Base-by-base conservation (phyloP, 2,113 vertebrate species). In the Colius striatus region DNA sequence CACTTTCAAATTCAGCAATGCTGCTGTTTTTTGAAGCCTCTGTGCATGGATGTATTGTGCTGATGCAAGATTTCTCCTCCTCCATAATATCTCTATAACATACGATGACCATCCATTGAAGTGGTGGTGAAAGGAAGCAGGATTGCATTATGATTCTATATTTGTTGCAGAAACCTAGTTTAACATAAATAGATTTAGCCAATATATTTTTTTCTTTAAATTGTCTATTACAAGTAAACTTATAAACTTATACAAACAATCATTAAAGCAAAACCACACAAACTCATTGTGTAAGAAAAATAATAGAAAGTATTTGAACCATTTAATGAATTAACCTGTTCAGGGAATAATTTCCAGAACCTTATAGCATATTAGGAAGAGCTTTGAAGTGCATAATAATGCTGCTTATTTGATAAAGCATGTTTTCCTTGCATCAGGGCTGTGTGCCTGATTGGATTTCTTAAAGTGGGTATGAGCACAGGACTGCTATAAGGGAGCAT, bases 271-370 rank as follows among this genome's bases (percentile, higher is more conserved):
- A 90, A 94, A 57, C 23, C 41, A 76, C 4, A 25, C 72, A 88
- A 92, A 76, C 29, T 47, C 48, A 36, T 68, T 72, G 62, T 41
- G 41, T 89, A 92, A 80, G 80, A 47, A 87, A 87, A 82, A 80
- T n/a, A 85, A 57, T 63, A 50, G 55, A 34, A 88, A 78, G 13
- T 48, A 38, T 82, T 80, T 61, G 82, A 73, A 27, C 14, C 2
- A 5, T 55, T 93, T n/a, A 89, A 82, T 61, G 43, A 85, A 84
- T 94, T 61, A 76, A 90, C 48, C 45, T 76, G n/a, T 76, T 88
- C 43, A 45, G 65, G 75, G 75, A 73, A 66, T 91, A 66, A 85
- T 94, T 95, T 95, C 74, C 67, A 89, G 86, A 93, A 60, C 27
- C 23, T 87, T 75, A 30, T 5, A 57, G 41, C 11, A 10, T 70